Base-by-base conservation (phyloP, 2,797 vertebrate species). In the Rhinoraja longicauda region DNA sequence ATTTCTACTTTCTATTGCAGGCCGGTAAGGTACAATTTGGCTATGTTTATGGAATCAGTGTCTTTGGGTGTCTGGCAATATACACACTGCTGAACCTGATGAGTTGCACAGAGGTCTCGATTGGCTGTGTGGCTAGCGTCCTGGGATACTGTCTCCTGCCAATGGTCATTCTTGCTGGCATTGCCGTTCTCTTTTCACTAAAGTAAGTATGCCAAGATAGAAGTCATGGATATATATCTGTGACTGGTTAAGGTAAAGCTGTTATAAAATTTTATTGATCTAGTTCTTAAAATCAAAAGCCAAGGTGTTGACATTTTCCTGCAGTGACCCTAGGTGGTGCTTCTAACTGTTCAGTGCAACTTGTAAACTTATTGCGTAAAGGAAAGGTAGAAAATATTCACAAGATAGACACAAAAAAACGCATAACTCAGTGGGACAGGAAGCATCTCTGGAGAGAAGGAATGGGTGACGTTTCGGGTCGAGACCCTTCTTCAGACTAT, bases 21-120 rank as follows among this genome's bases (percentile, higher is more conserved):
- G 97, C 97, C 93, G 97, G 97, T 84, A 98, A 97, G 95, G 96
- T 96, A 92, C 97, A 98, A 91, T 98, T 98, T 91, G 95, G 97
- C 92, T 97, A 96, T 0, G 95, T 97, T 93, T 97, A 97, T 2
- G 97, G 97, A 77, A 95, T 97, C 94, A 97, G 97, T 81, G 96
- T 95, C 84, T 75, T 96, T 0, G 97, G 97, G 0, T 98, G 97
- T 95, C 94, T 97, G 15, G 96, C 94, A 93, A 96, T 97, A 70
- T 95, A 96, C 0, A 93, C 95, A 79, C 95, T 96, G 10, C 93
- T 98, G 93, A 97, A 97, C 94, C 93, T 98, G 95, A 97, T 98
- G 97, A 97, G 97, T 53, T 0, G 93, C 59, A 93, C 95, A 0
- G 96, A 95, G 70, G 96, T 97, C 88, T 97, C 97, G 0, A 96